A percentile compares a stretch with the other conserved stretches of the same genome.
phyloP scores from a whole-genome alignment of 2,888 invertebrate genomes.

The Selenia dentaria region DNA sequence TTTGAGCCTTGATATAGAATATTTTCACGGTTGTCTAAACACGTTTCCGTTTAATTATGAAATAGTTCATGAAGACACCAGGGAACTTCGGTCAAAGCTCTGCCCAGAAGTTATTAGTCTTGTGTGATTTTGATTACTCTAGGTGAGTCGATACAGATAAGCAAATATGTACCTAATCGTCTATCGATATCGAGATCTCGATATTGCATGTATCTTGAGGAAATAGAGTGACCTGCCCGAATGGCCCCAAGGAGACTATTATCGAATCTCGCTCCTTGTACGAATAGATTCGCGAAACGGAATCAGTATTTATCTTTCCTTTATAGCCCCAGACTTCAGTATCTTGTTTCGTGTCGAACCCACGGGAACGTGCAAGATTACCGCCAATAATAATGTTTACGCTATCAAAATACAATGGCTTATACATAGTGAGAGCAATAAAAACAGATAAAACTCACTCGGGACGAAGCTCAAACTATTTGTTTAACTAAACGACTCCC shows the following conservation, averaged over 20 bases:
- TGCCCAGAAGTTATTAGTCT: conserved; percentile 57
- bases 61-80: conserved; percentile 27
- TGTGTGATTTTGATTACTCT: conserved; percentile 59
- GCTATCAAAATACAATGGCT: conserved; percentile 33
- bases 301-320: conserved; percentile 49
- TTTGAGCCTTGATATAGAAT: conserved; percentile 16
- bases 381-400: conserved; percentile 34
- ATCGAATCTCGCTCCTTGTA: conserved; percentile 56
- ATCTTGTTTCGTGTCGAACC: conserved; percentile 36
- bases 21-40: conserved; percentile 19
- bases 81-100: conserved; percentile 44
- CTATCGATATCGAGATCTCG: conserved; percentile 48
- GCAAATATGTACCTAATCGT: conserved; percentile 42
- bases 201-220: conserved; percentile 46
- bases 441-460: conserved; percentile 31
- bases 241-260: conserved; percentile 64
- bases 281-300: conserved; percentile 45
- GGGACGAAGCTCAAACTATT: conserved; percentile 26
- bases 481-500: conserved; percentile 29
- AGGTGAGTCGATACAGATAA: conserved; percentile 47
- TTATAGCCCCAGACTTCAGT: conserved; percentile 40
- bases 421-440: conserved; percentile 29
- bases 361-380: conserved; percentile 33
- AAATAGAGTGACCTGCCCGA: conserved; percentile 63
- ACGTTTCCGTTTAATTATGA: conserved; percentile 34